A percentile compares a stretch with the other conserved stretches of the same genome.
Evolutionary conservation across 1,140 invertebrate genomes (phyloP).

Genomic region (Dreissena rostriformis): DNA sequence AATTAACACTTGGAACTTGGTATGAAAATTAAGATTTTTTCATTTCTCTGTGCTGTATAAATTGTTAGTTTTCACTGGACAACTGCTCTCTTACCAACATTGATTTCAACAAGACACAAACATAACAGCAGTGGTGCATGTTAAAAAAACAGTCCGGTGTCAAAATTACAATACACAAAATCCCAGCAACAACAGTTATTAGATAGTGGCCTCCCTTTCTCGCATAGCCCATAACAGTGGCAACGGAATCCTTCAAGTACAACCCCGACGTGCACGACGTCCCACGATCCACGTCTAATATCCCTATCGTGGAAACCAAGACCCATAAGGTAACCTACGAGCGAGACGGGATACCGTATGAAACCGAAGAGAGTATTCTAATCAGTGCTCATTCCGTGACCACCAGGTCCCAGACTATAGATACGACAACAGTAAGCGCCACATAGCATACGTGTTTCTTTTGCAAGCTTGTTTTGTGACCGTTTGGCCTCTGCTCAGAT

Average conservation of each 20-base stretch:
- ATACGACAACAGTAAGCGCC: conserved; percentile 74
- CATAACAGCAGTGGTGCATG: too few species aligned
- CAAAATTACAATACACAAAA: too few species aligned
- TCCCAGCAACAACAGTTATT: background rate
- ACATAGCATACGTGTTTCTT: conserved; percentile 1
- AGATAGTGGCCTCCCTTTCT: conserved; percentile 12
- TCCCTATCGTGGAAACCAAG: conserved; percentile 88
- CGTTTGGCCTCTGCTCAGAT: too few species aligned
- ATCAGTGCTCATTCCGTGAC: conserved; percentile 72
- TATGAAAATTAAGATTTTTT: too few species aligned
- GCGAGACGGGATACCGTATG: conserved; percentile 63
- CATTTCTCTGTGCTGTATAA: background rate
- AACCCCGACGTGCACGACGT: conserved; percentile 77
- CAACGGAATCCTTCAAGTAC: conserved; percentile 87
- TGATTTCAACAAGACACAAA: too few species aligned
- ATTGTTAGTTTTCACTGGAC: conserved; percentile 42
- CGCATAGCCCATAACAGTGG: conserved; percentile 84
- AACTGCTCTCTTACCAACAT: too few species aligned
- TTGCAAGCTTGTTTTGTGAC: conserved; percentile 1
- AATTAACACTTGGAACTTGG: too few species aligned
- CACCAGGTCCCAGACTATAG: conserved; percentile 71
- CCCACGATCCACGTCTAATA: conserved; percentile 84
- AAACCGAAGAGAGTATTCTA: conserved; percentile 66
- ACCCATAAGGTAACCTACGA: conserved; percentile 85
- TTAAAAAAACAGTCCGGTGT: too few species aligned